Percentiles rank a stretch among this genome's conserved stretches.
Evolutionary conservation across 2,113 vertebrate species (phyloP).

Genomic region (Rhabdornis inornatus): DNA sequence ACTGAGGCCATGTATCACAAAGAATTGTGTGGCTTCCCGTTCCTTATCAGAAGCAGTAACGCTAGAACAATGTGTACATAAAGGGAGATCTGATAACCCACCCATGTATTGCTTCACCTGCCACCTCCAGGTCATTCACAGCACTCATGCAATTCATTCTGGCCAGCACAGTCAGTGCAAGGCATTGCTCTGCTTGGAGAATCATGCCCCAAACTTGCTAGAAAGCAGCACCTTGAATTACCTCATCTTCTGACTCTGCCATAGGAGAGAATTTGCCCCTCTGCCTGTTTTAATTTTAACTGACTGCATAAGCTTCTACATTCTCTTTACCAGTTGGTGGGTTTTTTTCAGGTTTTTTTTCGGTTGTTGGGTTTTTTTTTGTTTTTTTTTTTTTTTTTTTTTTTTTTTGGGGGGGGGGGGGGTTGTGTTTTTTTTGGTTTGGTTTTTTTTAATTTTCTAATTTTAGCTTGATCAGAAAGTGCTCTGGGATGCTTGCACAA

Average conservation of each 20-base stretch:
- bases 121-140: not conserved
- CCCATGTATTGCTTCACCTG: not conserved
- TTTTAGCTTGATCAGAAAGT: conserved; percentile 20
- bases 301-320: not conserved
- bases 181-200: not conserved
- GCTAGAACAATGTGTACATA: not conserved
- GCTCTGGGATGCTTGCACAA: not conserved
- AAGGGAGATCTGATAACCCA: not conserved
- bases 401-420: no score
- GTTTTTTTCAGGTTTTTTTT: fast-evolving
- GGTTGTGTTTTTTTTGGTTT: no score
- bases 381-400: no score
- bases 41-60: not conserved
- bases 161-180: not conserved
- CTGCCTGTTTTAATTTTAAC: not conserved
- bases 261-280: not conserved
- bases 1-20: not conserved
- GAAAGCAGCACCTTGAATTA: not conserved
- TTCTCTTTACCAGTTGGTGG: not conserved
- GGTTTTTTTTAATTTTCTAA: not conserved
- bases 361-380: not conserved
- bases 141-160: not conserved
- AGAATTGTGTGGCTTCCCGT: not conserved
- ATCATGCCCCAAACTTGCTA: not conserved
- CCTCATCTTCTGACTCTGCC: not conserved